Base-by-base conservation (phyloP, 1,140 invertebrate species). In the Cardiocondyla obscurior region DNA sequence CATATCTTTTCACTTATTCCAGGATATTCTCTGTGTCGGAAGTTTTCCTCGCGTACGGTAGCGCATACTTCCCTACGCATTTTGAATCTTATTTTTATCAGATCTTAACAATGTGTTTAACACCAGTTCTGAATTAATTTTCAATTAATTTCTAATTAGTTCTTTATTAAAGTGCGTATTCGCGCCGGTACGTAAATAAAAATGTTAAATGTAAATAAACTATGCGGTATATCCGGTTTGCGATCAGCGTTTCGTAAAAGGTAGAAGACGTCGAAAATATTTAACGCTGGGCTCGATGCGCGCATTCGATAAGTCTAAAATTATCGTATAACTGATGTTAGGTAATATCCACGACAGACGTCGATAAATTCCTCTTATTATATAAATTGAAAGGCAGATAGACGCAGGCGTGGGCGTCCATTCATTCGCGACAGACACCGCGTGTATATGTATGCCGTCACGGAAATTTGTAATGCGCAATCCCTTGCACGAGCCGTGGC, bases 301-400 rank as follows among this genome's bases (percentile, higher is more conserved):
- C 36, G 30, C 28, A 1, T 49, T 60, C 39, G 70, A 49, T 57
- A 76, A 77, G 30, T 65, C 14, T 42, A 25, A 72, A 72, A 70
- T 72, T 57, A 72, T 72, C 62, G 65, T 19, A 25, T 70, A 67
- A 69, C 25, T 42, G 51, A 67, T 30, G 79, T 77, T 76, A 65
- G 44, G 69, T 64, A 86, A 85, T 49, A 62, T n/a, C 64, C 53
- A 57, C 10, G 84, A 58, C 42, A 76, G 85, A 85, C 53, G 46
- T 67, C 62, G 85, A 86, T 83, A 83, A 83, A 85, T 86, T 69
- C 65, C 58, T 77, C 70, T 53, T 81, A 74, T 86, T 85, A 82
- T 70, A 85, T 44, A 85, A 86, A 86, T 86, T 70, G 84, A 86
- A 77, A 85, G 85, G 85, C 70, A 53, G 65, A 83, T 65, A 65